Evolutionary conservation across 2,797 vertebrate species (phyloP).

Genomic region (Cossypha heuglini): DNA sequence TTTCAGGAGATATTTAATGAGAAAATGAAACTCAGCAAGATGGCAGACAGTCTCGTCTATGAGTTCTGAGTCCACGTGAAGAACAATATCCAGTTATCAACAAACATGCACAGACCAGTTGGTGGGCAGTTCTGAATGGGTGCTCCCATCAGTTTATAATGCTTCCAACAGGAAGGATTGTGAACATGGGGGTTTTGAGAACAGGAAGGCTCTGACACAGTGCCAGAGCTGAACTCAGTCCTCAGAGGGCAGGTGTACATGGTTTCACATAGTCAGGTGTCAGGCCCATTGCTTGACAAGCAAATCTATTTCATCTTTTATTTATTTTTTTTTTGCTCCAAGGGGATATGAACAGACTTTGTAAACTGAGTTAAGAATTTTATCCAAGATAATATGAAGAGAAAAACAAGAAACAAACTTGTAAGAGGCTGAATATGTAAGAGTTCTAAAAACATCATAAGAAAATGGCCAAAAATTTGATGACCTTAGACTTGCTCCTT

Average conservation of each 20-base stretch:
- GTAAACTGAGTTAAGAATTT: background rate
- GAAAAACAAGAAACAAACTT: background rate
- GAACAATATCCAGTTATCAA: background rate
- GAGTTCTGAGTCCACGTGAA: slow-evolving; percentile 47
- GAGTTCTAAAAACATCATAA: background rate
- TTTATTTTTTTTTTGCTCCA: slow-evolving; percentile 7
- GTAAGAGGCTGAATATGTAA: background rate
- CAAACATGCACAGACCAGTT: background rate
- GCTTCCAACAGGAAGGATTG: background rate
- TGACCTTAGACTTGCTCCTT: background rate
- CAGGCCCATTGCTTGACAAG: background rate
- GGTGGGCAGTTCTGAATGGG: background rate
- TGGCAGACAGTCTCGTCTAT: slow-evolving; percentile 68
- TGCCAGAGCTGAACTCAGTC: background rate
- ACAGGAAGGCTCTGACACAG: background rate
- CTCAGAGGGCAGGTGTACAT: background rate
- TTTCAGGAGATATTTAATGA: slow-evolving; percentile 76
- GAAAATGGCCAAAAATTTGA: background rate
- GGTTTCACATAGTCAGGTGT: background rate
- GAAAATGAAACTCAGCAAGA: slow-evolving; percentile 77
- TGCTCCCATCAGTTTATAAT: background rate
- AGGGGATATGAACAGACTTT: background rate
- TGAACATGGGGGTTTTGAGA: background rate
- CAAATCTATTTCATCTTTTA: background rate
- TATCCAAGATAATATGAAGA: background rate